Conservation (phyloP, 2,113 vertebrate genomes). For the Pseudorhombus dupliciocellatus region DNA sequence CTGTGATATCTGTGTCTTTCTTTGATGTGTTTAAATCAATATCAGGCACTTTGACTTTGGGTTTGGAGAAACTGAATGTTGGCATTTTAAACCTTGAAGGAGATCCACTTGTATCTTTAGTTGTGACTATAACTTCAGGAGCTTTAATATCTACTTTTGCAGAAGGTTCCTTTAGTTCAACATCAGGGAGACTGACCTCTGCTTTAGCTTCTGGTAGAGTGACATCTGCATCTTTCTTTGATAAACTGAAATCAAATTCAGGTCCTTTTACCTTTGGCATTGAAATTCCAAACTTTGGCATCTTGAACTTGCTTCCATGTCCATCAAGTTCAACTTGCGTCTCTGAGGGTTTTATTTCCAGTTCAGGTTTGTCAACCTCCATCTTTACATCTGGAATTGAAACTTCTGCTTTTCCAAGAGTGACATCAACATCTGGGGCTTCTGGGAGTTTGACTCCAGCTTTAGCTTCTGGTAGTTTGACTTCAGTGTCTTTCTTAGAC, state of each 20-base stretch:
- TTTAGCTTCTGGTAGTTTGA: constrained; percentile 13
- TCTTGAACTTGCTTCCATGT: constrained; percentile 36
- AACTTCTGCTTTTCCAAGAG: constrained; percentile 18
- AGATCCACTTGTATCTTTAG: constrained; percentile 17
- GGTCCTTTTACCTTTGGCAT: constrained; percentile 43
- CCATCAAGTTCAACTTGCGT: constrained; percentile 12
- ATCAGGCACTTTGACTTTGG: constrained; percentile 31
- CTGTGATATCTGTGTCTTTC: constrained; percentile 6
- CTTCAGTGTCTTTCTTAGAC: constrained; percentile 14
- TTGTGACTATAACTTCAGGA: background rate
- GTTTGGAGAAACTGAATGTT: constrained; percentile 39
- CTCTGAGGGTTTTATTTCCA: constrained; percentile 7
- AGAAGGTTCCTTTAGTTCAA: constrained; percentile 16
- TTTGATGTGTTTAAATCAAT: constrained; percentile 12
- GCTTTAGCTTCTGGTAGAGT: constrained; percentile 12
- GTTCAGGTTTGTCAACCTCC: constrained; percentile 1
- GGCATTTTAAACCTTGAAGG: constrained; percentile 62
- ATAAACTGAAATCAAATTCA: constrained; percentile 16
- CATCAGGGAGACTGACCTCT: constrained; percentile 16
- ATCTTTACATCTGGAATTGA: constrained; percentile 32
- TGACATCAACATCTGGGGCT: background rate
- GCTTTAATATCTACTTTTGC: constrained; percentile 4
- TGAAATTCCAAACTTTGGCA: constrained; percentile 38
- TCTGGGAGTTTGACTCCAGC: constrained; percentile 2
- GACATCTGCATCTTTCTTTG: constrained; percentile 16